phyloP scores from a whole-genome alignment of 2,888 invertebrate species.

The Leptopterna dolabrata region DNA sequence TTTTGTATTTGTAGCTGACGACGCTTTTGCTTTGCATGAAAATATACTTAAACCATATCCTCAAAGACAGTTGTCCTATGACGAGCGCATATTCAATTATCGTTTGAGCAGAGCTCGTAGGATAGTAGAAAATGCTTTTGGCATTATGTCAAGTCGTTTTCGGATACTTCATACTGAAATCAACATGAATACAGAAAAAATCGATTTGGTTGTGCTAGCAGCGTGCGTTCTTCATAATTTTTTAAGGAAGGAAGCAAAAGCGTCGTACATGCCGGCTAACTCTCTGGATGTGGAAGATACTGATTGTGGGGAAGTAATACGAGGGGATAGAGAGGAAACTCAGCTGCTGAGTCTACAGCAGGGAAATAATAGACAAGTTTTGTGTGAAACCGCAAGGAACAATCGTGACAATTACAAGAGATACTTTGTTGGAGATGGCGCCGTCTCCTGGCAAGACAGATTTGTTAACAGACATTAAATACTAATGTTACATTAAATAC shows the following conservation, averaged over 20 bases:
- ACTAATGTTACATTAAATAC: neutral
- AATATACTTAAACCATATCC: constrained; percentile 58
- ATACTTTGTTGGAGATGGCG: constrained; percentile 49
- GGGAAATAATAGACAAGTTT: constrained; percentile 51
- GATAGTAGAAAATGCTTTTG: constrained; percentile 39
- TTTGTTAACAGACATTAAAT: constrained; percentile 15
- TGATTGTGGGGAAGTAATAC: constrained; percentile 52
- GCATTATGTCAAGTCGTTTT: neutral
- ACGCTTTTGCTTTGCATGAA: constrained; percentile 58
- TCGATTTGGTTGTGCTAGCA: neutral
- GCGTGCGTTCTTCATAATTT: constrained; percentile 36
- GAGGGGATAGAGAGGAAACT: constrained; percentile 46
- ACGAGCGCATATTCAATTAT: constrained; percentile 32
- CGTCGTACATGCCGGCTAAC: constrained; percentile 51
- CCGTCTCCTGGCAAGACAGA: constrained; percentile 49
- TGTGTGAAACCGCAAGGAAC: constrained; percentile 50
- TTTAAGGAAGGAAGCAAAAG: constrained; percentile 54
- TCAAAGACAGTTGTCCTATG: constrained; percentile 49
- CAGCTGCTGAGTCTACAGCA: constrained; percentile 51
- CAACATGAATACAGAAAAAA: constrained; percentile 55
- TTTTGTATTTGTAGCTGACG: constrained; percentile 59
- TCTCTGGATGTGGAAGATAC: constrained; percentile 54
- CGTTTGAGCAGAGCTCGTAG: constrained; percentile 40
- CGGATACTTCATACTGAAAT: constrained; percentile 18
- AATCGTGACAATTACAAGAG: constrained; percentile 52